These are phyloP conservation scores for Oxyura jamaicensis DNA, from an alignment of 2,113 vertebrate genomes.

Conservation along the genomic window DNA sequence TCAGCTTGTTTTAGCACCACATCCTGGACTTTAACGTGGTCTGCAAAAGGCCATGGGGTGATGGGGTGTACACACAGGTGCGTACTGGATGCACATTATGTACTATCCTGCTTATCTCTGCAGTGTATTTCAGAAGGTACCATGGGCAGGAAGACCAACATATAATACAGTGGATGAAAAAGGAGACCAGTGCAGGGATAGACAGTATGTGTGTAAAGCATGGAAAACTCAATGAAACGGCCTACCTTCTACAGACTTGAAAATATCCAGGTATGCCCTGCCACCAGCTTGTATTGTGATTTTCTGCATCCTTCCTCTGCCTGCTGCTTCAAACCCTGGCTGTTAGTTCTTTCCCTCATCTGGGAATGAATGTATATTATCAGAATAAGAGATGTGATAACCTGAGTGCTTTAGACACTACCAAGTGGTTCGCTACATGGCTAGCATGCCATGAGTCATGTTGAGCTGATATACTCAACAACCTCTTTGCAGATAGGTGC, in stretches of 20 bases:
- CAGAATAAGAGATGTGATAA: not conserved
- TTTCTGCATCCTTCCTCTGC: not conserved
- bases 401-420: not conserved
- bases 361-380: not conserved
- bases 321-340: not conserved
- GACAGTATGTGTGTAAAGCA: not conserved
- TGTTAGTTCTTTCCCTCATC: not conserved
- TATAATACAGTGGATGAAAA: not conserved
- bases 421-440: accelerated
- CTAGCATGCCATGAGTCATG: not conserved
- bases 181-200: not conserved
- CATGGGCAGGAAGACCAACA: not conserved
- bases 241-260: not conserved
- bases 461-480: not conserved
- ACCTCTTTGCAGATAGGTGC: not conserved
- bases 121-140: not conserved
- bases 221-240: not conserved
- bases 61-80: not conserved
- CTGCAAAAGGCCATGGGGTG: not conserved
- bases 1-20: not conserved
- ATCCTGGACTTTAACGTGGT: not conserved
- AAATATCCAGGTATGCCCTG: not conserved
- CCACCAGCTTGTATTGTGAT: not conserved
- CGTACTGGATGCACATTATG: not conserved
- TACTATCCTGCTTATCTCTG: not conserved